These are phyloP conservation scores for Hippotragus niger DNA, from an alignment of 2,113 vertebrate species.

Conservation along the genomic window DNA sequence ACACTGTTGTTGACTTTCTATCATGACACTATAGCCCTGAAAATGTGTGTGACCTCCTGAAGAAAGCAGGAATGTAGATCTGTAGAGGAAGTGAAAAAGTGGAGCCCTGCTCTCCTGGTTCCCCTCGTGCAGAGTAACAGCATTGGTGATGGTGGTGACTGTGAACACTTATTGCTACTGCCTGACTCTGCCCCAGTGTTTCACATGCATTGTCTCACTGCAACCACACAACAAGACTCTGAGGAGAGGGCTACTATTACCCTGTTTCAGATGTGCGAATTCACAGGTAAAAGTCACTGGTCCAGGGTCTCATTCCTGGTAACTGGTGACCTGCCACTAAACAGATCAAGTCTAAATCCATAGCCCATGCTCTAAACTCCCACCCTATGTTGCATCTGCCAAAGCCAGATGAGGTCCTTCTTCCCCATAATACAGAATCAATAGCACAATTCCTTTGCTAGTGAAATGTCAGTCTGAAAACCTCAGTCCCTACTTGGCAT, in stretches of 20 bases:
- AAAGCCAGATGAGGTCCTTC: background rate
- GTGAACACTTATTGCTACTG: background rate
- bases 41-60: background rate
- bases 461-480: background rate
- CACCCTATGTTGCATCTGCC: background rate
- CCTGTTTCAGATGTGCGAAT: background rate
- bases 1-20: background rate
- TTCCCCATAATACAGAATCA: background rate
- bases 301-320: background rate
- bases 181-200: background rate
- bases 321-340: background rate
- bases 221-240: background rate
- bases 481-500: background rate
- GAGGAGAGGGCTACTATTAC: background rate
- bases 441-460: background rate
- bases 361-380: background rate
- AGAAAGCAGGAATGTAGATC: background rate
- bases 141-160: accelerated
- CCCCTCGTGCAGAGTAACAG: background rate
- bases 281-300: background rate
- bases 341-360: background rate
- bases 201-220: accelerated
- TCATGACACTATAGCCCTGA: background rate
- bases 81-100: background rate
- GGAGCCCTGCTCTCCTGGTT: background rate